Evolutionary conservation across 2,888 invertebrate genomes (phyloP).

Genomic region (Saturnia pavonia): DNA sequence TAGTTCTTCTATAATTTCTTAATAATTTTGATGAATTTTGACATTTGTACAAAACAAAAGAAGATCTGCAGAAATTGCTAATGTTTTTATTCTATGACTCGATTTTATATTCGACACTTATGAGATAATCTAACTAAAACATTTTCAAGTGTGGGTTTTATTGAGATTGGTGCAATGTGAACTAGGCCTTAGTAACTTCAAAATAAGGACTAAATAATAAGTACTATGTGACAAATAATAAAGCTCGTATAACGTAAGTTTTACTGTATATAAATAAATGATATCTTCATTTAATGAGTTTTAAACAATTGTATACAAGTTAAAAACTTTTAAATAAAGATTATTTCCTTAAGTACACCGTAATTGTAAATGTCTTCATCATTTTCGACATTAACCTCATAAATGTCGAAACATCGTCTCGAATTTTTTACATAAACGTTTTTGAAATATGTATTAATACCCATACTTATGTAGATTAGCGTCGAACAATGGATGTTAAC

Average conservation of each 20-base stretch:
- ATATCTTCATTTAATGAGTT: not conserved
- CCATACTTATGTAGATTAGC: conserved; percentile 80
- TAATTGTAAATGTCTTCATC: not conserved
- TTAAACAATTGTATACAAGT: not conserved
- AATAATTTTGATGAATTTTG: not conserved
- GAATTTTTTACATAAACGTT: conserved; percentile 71
- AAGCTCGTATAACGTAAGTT: not conserved
- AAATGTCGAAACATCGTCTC: conserved; percentile 61
- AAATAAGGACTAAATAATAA: not conserved
- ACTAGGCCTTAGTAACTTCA: not conserved
- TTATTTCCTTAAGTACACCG: not conserved
- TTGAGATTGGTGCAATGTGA: not conserved
- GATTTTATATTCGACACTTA: not conserved
- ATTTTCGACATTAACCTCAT: conserved; percentile 28
- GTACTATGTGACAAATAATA: not conserved
- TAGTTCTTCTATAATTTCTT: not conserved
- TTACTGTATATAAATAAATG: not conserved
- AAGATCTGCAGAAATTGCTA: not conserved
- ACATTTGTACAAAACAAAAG: not conserved
- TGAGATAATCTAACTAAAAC: not conserved
- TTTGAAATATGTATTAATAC: conserved; percentile 77
- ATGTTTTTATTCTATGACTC: conserved; percentile 22
- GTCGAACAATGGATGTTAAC: conserved; percentile 74
- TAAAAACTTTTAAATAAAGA: not conserved
- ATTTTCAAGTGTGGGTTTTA: not conserved